Base-by-base conservation (phyloP, 2,113 vertebrate genomes). In the Zapus hudsonius region DNA sequence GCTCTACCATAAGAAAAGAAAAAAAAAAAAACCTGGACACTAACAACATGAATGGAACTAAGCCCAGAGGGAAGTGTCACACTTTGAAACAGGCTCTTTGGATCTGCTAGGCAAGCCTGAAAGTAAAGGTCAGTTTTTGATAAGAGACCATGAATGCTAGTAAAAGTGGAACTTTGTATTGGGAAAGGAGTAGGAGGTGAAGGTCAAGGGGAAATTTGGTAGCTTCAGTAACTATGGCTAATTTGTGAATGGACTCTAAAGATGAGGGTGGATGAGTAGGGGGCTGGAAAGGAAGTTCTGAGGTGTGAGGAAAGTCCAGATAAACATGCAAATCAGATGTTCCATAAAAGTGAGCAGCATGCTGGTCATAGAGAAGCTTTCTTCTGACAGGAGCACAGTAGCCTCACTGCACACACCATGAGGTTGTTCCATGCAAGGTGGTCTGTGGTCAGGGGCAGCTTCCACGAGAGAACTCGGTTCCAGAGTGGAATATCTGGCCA, bases 131-230 rank as follows among this genome's bases (percentile, higher is more conserved):
- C 93, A 85, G 27, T 94, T 55, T 91, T 82, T 70, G 81, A 75
- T 84, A 61, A 82, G 44, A 57, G 27, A 25, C 52, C 59, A 25
- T 38, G 73, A 69, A 16, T 72, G 0, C 84, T 79, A 86, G 95
- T 74, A 47, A 94, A 80, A 95, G 55, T 79, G 86, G 66, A 88
- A 95, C 90, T 70, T 4, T 44, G 73, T 52, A 61, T 19, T 86
- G 76, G 82, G 87, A 63, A 12, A 23, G 47, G 92, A 78, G 96
- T 87, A 70, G 96, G 96, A 88, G 95, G 79, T 78, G 96, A 95
- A 95, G 96, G 95, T 95, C 96, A 94, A 87, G 75, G 84, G 95
- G 96, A 79, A 96, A 81, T 91, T 91, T 74, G 44, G 67, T 27
- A 66, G 84, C 95, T 89, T 40, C 42, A 72, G 17, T 80, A 44